Percentiles rank a stretch among this genome's conserved stretches.
Conservation (phyloP, 1,140 invertebrate species). For the Drosophila parvula region DNA sequence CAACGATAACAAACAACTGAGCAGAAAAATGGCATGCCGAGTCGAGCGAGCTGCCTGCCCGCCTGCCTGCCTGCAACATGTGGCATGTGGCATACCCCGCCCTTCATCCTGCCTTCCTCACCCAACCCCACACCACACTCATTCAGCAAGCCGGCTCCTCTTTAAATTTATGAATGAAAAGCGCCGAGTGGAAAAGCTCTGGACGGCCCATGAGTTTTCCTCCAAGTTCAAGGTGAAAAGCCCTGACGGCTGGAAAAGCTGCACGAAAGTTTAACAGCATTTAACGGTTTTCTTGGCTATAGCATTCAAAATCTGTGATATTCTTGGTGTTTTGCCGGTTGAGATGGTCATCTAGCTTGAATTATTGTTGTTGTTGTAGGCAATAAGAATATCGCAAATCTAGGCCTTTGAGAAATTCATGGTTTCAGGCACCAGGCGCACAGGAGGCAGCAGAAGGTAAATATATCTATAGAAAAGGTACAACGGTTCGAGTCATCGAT, state of each 20-base stretch:
- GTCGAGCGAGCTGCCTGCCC: background rate
- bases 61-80: constrained; percentile 64
- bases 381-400: too few species aligned
- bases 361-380: too few species aligned
- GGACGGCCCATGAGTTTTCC: background rate
- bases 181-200: constrained; percentile 13
- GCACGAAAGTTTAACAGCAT: background rate
- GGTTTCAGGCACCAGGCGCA: too few species aligned
- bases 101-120: background rate
- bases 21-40: constrained; percentile 27
- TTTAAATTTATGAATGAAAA: constrained; percentile 70
- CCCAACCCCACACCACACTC: constrained; percentile 22
- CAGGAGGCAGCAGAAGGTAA: too few species aligned
- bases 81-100: constrained; percentile 51
- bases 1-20: constrained; percentile 77
- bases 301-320: background rate
- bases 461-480: too few species aligned
- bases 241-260: constrained; percentile 24
- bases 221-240: constrained; percentile 72
- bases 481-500: too few species aligned
- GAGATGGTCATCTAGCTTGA: too few species aligned
- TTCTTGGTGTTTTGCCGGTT: too few species aligned
- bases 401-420: too few species aligned
- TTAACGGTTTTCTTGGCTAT: background rate
- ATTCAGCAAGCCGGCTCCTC: constrained; percentile 54